phyloP scores from a whole-genome alignment of 2,797 vertebrate species.

The Syngnathus acus region DNA sequence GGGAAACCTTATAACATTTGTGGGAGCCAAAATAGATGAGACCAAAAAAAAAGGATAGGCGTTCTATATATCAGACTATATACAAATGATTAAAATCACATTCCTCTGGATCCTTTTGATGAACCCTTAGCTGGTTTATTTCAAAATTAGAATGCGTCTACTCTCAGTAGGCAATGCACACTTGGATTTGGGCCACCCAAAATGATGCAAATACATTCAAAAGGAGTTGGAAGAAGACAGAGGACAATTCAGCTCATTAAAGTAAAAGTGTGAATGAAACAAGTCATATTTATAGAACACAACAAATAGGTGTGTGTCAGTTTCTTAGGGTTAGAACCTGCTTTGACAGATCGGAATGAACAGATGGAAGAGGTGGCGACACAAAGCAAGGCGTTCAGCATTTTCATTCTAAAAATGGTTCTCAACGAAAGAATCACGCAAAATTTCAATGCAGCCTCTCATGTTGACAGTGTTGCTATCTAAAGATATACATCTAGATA shows the following conservation, averaged over 20 bases:
- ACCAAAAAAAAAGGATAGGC: slow-evolving; percentile 4
- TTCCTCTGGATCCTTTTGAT: slow-evolving; percentile 33
- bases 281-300: slow-evolving; percentile 11
- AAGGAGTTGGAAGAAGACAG: slow-evolving; percentile 2
- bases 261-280: slow-evolving; percentile 4
- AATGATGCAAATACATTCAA: slow-evolving; percentile 9
- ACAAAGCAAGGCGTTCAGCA: neutral
- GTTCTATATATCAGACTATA: slow-evolving; percentile 19
- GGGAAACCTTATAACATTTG: slow-evolving; percentile 5
- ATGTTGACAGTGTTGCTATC: no score
- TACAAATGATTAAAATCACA: slow-evolving; percentile 36
- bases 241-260: slow-evolving; percentile 21
- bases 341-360: neutral
- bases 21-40: slow-evolving; percentile 4
- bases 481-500: no score
- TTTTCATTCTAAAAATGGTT: neutral
- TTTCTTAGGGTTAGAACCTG: neutral
- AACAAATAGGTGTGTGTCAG: no score
- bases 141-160: slow-evolving; percentile 42
- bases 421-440: accelerated
- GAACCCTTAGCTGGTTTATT: slow-evolving; percentile 26
- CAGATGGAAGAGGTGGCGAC: neutral
- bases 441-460: neutral
- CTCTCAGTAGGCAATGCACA: slow-evolving; percentile 29
- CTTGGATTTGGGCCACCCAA: slow-evolving; percentile 19